These are phyloP conservation scores for Allolobophora icterica DNA, from an alignment of 2,888 invertebrate genomes.

Conservation along the genomic window DNA sequence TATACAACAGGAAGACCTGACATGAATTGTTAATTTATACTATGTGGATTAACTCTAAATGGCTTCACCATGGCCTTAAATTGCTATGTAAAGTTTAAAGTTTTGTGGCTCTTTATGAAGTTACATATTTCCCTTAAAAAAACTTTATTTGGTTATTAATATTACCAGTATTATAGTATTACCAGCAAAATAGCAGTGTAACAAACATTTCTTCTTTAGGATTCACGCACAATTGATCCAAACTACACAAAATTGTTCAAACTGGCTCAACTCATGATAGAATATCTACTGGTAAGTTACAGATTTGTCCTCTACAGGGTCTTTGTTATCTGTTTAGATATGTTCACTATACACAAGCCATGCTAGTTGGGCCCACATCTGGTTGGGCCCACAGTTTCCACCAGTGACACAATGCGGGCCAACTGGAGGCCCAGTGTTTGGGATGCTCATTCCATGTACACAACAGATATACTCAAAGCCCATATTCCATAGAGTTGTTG, in stretches of 20 bases:
- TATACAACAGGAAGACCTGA: too few relatives aligned
- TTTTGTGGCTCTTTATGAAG: too few relatives aligned
- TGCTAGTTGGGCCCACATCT: background rate
- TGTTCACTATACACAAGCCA: background rate
- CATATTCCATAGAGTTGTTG: background rate
- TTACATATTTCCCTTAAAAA: too few relatives aligned
- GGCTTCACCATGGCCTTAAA: too few relatives aligned
- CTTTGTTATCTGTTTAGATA: background rate
- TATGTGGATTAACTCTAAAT: too few relatives aligned
- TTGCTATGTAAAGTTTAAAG: too few relatives aligned
- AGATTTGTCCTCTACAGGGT: background rate
- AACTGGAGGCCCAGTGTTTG: background rate
- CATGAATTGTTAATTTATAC: too few relatives aligned
- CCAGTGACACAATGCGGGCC: background rate
- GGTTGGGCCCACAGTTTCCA: too few relatives aligned
- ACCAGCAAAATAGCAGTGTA: too few relatives aligned
- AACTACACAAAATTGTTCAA: slow-evolving; percentile 81
- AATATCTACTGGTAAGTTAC: slow-evolving; percentile 73
- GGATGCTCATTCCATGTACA: background rate
- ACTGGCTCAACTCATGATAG: slow-evolving; percentile 78
- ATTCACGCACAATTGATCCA: slow-evolving; percentile 59
- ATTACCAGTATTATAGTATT: too few relatives aligned
- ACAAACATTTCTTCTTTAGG: slow-evolving; percentile 21
- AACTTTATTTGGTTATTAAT: too few relatives aligned
- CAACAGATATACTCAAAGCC: background rate